phyloP scores from a whole-genome alignment of 2,113 vertebrate species.

The Pan troglodytes region DNA sequence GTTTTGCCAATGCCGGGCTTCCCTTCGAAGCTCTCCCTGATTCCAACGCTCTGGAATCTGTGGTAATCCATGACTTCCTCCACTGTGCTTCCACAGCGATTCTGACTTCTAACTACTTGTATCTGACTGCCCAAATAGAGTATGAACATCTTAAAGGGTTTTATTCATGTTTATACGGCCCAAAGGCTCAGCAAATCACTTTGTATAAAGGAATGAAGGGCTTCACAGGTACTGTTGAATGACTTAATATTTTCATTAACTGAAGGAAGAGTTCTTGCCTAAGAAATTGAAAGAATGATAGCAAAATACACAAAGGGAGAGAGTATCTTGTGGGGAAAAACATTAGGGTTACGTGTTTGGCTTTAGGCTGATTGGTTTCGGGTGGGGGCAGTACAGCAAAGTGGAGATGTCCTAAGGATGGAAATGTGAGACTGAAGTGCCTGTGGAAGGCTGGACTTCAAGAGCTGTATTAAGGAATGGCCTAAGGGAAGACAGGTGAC shows the following conservation, averaged over 20 bases:
- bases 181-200: background rate
- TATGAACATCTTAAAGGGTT: background rate
- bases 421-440: background rate
- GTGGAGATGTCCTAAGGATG: background rate
- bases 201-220: background rate
- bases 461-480: background rate
- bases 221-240: background rate
- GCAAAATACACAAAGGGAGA: background rate
- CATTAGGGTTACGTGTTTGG: background rate
- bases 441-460: background rate
- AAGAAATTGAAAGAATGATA: background rate
- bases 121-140: background rate
- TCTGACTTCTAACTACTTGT: background rate
- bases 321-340: background rate
- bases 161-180: background rate
- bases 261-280: background rate
- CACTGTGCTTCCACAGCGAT: background rate
- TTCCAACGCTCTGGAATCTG: background rate
- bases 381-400: background rate
- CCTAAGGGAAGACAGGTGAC: background rate
- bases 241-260: background rate
- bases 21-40: background rate
- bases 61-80: background rate
- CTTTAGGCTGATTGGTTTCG: background rate
- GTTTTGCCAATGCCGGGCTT: background rate